phyloP scores from a whole-genome alignment of 2,113 vertebrate species.

The Talpa occidentalis region DNA sequence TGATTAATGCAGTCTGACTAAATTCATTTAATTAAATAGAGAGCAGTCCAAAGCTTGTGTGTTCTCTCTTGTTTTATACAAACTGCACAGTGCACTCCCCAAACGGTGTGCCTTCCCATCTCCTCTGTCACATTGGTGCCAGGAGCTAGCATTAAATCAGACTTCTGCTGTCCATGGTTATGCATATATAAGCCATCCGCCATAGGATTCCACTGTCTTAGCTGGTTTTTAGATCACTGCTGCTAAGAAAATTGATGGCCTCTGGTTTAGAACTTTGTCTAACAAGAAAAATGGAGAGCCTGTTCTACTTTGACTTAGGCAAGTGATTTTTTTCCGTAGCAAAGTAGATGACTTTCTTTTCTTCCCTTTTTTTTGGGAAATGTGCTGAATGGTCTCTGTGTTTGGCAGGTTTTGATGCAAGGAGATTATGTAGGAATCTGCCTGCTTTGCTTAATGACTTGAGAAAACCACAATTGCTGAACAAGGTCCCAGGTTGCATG shows the following conservation, averaged over 20 bases:
- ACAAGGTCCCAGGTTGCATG: not conserved
- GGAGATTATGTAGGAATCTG: not conserved
- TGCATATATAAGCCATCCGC: not conserved
- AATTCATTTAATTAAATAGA: not conserved
- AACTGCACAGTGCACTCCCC: not conserved
- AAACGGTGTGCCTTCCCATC: not conserved
- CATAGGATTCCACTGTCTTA: not conserved
- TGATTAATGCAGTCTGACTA: not conserved
- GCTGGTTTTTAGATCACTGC: not conserved
- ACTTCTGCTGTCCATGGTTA: not conserved
- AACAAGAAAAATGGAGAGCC: not conserved
- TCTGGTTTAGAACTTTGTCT: constrained; percentile 30
- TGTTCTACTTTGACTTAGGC: not conserved
- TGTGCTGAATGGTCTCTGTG: not conserved
- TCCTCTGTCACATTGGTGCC: not conserved
- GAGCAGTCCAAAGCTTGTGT: not conserved
- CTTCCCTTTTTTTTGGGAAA: not conserved
- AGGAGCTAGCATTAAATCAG: constrained; percentile 16
- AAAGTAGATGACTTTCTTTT: not conserved
- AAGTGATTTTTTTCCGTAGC: constrained; percentile 34
- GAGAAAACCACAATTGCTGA: not conserved
- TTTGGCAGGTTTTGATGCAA: not conserved
- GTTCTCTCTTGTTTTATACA: not conserved
- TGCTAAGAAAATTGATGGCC: constrained; percentile 33
- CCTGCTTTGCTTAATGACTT: constrained; percentile 50